phyloP scores from a whole-genome alignment of 1,140 invertebrate genomes.

The Diplogasteroides magnus region DNA sequence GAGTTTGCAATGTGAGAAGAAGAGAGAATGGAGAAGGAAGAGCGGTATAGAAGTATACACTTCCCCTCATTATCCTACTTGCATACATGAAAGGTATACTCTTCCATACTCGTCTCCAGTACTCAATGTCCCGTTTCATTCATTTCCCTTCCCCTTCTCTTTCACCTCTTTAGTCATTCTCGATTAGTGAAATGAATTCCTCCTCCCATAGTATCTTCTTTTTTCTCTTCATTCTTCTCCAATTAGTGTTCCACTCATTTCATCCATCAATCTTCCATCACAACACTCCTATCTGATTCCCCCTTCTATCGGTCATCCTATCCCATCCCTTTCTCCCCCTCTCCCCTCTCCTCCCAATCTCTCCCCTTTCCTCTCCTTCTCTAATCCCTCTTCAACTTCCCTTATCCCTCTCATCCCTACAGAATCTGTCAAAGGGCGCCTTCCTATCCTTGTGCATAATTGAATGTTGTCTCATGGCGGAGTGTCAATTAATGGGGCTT shows the following conservation, averaged over 20 bases:
- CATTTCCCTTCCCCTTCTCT: not conserved
- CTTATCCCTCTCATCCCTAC: not conserved
- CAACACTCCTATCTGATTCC: not conserved
- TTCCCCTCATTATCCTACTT: too few relatives aligned
- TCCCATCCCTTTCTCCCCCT: not conserved
- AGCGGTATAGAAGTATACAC: too few relatives aligned
- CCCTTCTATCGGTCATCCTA: not conserved
- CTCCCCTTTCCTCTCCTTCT: constrained; percentile 4
- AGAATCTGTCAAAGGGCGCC: not conserved
- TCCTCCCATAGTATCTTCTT: not conserved
- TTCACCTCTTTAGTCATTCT: not conserved
- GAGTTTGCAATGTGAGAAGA: too few relatives aligned
- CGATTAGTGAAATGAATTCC: not conserved
- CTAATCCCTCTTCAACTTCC: not conserved
- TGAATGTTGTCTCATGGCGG: not conserved
- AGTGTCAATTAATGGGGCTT: too few relatives aligned
- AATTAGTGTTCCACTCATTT: not conserved
- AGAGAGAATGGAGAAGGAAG: too few relatives aligned
- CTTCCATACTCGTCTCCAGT: not conserved
- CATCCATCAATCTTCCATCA: not conserved
- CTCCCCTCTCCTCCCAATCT: not conserved
- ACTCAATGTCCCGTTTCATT: not conserved
- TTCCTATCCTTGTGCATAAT: constrained; percentile 1
- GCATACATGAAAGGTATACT: too few relatives aligned
- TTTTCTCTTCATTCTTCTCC: not conserved